Evolutionary conservation across 1,140 invertebrate species (phyloP).

Genomic region (Drosophila murphyi): DNA sequence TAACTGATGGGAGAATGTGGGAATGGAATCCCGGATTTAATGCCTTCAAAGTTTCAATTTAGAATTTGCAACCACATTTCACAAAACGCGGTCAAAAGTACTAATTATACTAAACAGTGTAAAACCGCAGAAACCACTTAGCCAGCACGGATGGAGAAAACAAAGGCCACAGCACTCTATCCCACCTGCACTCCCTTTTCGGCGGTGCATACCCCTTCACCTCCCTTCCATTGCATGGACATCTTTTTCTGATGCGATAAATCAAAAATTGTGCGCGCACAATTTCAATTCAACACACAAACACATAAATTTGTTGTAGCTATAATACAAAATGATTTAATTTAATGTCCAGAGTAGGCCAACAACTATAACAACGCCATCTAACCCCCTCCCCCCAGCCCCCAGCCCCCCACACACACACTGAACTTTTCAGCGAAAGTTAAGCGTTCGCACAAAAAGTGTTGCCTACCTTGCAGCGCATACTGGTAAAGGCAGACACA

Average conservation of each 20-base stretch:
- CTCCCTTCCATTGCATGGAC: neutral
- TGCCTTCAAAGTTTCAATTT: slow-evolving; percentile 31
- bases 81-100: slow-evolving; percentile 70
- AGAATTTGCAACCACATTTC: slow-evolving; percentile 61
- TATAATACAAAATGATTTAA: slow-evolving; percentile 73
- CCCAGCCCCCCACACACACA: neutral
- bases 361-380: neutral
- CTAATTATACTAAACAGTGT: slow-evolving; percentile 78
- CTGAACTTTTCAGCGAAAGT: slow-evolving; percentile 36
- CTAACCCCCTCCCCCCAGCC: neutral
- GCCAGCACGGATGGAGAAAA: slow-evolving; percentile 43
- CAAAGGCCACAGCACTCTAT: slow-evolving; percentile 11
- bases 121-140: slow-evolving; percentile 76
- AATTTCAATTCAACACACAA: slow-evolving; percentile 73
- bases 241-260: slow-evolving; percentile 57
- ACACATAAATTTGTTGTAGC: slow-evolving; percentile 13
- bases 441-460: slow-evolving; percentile 41
- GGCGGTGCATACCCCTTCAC: no score
- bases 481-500: slow-evolving; percentile 8
- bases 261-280: slow-evolving; percentile 65
- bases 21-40: slow-evolving; percentile 10
- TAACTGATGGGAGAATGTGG: slow-evolving; percentile 1
- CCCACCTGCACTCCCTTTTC: neutral
- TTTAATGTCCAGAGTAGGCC: slow-evolving; percentile 53
- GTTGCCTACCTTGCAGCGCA: slow-evolving; percentile 43